Conservation (phyloP, 2,113 vertebrate species). For the Phyllostomus hastatus region DNA sequence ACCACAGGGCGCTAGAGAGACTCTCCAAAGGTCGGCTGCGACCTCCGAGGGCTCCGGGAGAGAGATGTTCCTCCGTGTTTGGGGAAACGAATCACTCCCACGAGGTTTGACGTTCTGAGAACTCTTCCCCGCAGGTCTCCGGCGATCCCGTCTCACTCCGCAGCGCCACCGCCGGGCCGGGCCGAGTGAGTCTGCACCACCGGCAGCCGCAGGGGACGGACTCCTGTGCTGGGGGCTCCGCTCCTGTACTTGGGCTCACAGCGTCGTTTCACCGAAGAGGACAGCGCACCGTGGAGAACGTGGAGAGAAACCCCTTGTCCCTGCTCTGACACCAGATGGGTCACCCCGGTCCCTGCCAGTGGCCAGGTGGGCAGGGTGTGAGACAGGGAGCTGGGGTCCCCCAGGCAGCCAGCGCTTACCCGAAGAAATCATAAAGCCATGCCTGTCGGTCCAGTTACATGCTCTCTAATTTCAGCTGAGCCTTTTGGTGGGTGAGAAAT, state of each 20-base stretch:
- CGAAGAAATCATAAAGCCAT: neutral
- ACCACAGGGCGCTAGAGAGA: neutral
- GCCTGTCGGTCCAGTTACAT: neutral
- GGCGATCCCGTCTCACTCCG: conserved; percentile 5
- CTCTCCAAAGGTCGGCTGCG: neutral
- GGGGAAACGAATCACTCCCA: conserved; percentile 37
- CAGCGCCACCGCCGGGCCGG: neutral
- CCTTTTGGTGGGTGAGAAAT: neutral
- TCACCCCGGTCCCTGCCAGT: neutral
- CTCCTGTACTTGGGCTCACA: conserved; percentile 23
- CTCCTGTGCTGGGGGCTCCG: neutral
- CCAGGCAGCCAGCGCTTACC: neutral
- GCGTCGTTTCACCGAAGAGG: conserved; percentile 48
- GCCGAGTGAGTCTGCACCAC: conserved; percentile 11
- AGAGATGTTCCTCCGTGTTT: neutral
- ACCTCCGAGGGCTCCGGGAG: neutral
- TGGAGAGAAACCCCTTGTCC: conserved; percentile 63
- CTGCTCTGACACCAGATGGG: conserved; percentile 60
- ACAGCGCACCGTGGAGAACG: conserved; percentile 54
- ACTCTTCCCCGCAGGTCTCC: conserved; percentile 38
- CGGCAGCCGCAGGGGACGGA: conserved; percentile 60
- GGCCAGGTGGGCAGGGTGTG: neutral
- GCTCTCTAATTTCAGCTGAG: neutral
- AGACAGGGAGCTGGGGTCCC: neutral
- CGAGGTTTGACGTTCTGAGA: conserved; percentile 49